These are phyloP conservation scores for Proisotoma minuta DNA, from an alignment of 2,888 invertebrate species.

Conservation along the genomic window DNA sequence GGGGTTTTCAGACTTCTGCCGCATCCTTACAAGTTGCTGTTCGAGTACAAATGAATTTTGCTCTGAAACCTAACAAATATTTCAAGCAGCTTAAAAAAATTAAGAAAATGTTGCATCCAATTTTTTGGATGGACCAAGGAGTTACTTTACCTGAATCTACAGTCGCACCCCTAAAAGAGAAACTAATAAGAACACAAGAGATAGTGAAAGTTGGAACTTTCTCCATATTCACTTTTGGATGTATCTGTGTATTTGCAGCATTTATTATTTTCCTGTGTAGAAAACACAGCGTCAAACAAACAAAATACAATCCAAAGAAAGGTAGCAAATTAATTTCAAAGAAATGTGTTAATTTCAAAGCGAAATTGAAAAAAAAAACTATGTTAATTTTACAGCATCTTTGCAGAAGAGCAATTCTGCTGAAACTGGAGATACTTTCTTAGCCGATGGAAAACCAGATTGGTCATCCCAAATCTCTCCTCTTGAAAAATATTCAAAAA, in stretches of 20 bases:
- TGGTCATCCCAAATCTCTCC: neutral
- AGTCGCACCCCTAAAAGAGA: slow-evolving; percentile 14
- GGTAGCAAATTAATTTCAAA: too few relatives aligned
- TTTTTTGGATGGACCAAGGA: slow-evolving; percentile 35
- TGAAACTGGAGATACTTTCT: neutral
- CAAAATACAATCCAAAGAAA: neutral
- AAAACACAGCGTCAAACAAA: neutral
- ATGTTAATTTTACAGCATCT: neutral
- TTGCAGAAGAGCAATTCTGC: neutral
- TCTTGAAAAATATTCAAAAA: neutral
- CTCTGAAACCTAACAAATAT: slow-evolving; percentile 15
- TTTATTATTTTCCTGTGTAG: slow-evolving; percentile 17
- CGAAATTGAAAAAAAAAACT: neutral
- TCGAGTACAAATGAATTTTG: slow-evolving; percentile 32
- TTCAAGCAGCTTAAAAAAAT: slow-evolving; percentile 26
- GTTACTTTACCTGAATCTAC: slow-evolving; percentile 20
- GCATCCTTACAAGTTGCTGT: slow-evolving; percentile 13
- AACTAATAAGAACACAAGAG: slow-evolving; percentile 18
- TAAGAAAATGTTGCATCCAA: slow-evolving; percentile 26
- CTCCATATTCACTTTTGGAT: slow-evolving; percentile 22
- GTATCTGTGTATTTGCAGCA: slow-evolving; percentile 17
- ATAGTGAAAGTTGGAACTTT: slow-evolving; percentile 15
- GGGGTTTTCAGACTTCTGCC: slow-evolving; percentile 22
- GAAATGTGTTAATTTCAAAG: neutral
- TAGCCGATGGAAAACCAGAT: neutral